These are phyloP conservation scores for Elmis aenea DNA, from an alignment of 2,888 invertebrate genomes.

Conservation along the genomic window DNA sequence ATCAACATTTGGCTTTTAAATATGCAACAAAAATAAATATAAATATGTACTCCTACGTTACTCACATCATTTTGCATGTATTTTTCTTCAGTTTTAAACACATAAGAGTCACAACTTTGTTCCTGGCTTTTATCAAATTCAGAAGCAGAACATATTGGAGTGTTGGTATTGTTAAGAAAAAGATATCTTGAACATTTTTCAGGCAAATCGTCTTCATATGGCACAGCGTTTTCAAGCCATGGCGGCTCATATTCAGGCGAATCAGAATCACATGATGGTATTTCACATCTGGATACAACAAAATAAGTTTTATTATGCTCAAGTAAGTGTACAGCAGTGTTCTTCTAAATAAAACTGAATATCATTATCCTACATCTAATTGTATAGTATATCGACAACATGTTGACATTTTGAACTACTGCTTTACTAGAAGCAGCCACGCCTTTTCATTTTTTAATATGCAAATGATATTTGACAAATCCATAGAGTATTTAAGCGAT, in stretches of 20 bases:
- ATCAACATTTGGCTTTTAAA: too few relatives aligned
- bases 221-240: constrained; percentile 41
- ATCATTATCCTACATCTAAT: too few relatives aligned
- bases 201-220: constrained; percentile 26
- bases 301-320: too few relatives aligned
- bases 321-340: too few relatives aligned
- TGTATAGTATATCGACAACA: too few relatives aligned
- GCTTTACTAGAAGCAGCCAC: too few relatives aligned
- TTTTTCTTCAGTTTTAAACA: constrained; percentile 34
- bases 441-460: too few relatives aligned
- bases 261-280: constrained; percentile 21
- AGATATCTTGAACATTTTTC: constrained; percentile 16
- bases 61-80: constrained; percentile 40
- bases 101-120: constrained; percentile 31
- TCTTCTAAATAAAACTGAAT: too few relatives aligned
- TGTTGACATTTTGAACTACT: too few relatives aligned
- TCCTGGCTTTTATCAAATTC: constrained; percentile 26
- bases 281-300: constrained; percentile 20
- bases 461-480: too few relatives aligned
- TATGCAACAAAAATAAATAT: neutral
- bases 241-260: constrained; percentile 29
- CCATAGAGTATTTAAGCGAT: too few relatives aligned
- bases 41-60: constrained; percentile 4
- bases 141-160: constrained; percentile 4
- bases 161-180: constrained; percentile 2